phyloP scores from a whole-genome alignment of 2,888 invertebrate genomes.

The Pollenia amentaria region DNA sequence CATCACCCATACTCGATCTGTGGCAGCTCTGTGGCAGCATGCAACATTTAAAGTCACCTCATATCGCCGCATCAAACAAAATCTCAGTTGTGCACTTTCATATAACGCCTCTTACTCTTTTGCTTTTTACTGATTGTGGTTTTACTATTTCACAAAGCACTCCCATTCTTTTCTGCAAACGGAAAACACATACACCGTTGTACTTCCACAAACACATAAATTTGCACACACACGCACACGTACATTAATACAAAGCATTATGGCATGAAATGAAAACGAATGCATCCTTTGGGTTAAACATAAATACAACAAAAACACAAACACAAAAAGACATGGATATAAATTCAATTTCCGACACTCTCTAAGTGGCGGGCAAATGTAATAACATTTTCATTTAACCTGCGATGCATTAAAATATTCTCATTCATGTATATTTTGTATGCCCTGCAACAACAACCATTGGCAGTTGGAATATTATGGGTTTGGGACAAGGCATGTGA shows the following conservation, averaged over 20 bases:
- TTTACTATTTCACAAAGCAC: conserved; percentile 43
- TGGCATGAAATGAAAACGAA: conserved; percentile 66
- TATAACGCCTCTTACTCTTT: conserved; percentile 36
- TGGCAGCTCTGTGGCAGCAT: background rate
- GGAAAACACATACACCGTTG: background rate
- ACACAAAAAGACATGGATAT: conserved; percentile 68
- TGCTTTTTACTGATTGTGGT: conserved; percentile 15
- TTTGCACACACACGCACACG: background rate
- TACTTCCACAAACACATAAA: background rate
- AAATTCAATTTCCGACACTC: conserved; percentile 77
- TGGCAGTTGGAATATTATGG: conserved; percentile 27
- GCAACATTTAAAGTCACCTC: conserved; percentile 65
- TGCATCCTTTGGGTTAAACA: conserved; percentile 70
- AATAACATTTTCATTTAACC: conserved; percentile 77
- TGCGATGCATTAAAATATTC: conserved; percentile 70
- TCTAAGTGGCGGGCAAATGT: conserved; percentile 76
- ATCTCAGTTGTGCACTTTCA: conserved; percentile 70
- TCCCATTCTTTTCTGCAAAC: background rate
- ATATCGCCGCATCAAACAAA: conserved; percentile 65
- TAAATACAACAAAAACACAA: conserved; percentile 33
- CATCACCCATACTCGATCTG: conserved; percentile 25
- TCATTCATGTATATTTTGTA: conserved; percentile 46
- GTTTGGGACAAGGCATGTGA: conserved; percentile 9
- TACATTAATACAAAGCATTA: conserved; percentile 20
- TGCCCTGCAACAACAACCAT: conserved; percentile 51